These are phyloP conservation scores for Bombus huntii DNA, from an alignment of 1,140 invertebrate species.

Conservation along the genomic window DNA sequence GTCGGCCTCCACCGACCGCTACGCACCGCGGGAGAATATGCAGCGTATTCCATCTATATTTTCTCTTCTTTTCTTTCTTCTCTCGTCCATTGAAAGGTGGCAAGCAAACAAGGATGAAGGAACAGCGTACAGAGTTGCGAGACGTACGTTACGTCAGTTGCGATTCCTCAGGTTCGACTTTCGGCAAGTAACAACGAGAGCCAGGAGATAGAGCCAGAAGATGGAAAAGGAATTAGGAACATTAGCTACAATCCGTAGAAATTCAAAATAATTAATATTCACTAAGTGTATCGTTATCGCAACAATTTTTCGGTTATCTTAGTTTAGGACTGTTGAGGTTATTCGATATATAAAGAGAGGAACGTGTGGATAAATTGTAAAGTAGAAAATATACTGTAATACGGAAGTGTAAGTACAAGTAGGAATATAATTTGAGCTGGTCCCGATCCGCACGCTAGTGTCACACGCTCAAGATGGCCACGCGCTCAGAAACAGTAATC, in stretches of 20 bases:
- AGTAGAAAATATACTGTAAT: no score
- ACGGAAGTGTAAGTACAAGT: no score
- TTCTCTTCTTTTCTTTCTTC: neutral
- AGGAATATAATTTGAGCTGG: no score
- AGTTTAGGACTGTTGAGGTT: no score
- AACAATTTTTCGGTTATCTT: slow-evolving; percentile 15
- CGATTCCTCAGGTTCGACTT: neutral
- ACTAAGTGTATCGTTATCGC: neutral
- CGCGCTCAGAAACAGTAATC: no score
- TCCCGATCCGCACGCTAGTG: no score
- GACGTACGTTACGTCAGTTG: neutral
- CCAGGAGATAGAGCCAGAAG: no score
- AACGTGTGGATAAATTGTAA: no score
- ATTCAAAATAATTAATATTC: neutral
- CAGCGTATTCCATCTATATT: neutral
- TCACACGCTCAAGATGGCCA: no score
- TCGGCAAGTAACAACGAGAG: neutral
- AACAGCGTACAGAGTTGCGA: neutral
- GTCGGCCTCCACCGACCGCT: slow-evolving; percentile 20
- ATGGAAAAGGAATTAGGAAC: no score
- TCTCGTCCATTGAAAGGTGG: neutral
- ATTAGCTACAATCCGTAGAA: no score
- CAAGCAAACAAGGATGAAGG: neutral
- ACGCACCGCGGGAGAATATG: slow-evolving; percentile 29
- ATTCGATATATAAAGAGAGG: no score